These are phyloP conservation scores for Tetramorium simillimum DNA, from an alignment of 1,140 invertebrate genomes.

Conservation along the genomic window DNA sequence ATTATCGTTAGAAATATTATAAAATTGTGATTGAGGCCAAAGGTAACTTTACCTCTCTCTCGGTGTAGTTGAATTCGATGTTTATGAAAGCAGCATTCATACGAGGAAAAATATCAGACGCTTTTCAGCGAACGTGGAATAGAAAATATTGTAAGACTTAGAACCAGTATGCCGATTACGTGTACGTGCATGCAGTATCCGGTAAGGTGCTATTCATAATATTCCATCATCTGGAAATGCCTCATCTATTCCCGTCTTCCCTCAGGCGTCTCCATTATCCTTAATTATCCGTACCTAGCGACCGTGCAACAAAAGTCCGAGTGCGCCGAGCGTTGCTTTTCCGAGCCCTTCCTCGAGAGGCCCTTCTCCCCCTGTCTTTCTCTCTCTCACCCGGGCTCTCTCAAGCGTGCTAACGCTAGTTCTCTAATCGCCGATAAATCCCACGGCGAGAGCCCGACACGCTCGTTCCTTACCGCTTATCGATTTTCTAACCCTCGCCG, in stretches of 20 bases:
- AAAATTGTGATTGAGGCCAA: too few species aligned
- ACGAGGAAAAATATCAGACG: neutral
- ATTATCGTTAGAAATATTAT: too few species aligned
- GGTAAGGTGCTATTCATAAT: constrained; percentile 72
- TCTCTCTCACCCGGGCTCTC: neutral
- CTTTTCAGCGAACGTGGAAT: constrained; percentile 13
- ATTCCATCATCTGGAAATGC: constrained; percentile 73
- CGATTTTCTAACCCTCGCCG: constrained; percentile 52
- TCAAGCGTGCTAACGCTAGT: constrained; percentile 49
- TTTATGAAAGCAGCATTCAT: neutral
- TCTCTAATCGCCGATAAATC: constrained; percentile 61
- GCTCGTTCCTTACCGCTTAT: constrained; percentile 56
- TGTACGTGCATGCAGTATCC: constrained; percentile 57
- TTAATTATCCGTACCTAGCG: constrained; percentile 73
- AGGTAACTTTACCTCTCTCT: too few species aligned
- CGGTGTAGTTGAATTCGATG: neutral
- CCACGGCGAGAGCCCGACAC: constrained; percentile 41
- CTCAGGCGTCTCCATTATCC: constrained; percentile 72
- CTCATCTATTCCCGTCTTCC: constrained; percentile 73
- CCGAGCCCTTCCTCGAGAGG: constrained; percentile 49
- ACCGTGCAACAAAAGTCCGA: constrained; percentile 68
- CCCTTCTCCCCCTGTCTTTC: neutral
- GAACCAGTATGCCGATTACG: constrained; percentile 65
- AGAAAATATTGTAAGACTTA: constrained; percentile 45
- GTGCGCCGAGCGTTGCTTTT: constrained; percentile 51